phyloP scores from a whole-genome alignment of 1,140 invertebrate genomes.

The Aphis craccivora region DNA sequence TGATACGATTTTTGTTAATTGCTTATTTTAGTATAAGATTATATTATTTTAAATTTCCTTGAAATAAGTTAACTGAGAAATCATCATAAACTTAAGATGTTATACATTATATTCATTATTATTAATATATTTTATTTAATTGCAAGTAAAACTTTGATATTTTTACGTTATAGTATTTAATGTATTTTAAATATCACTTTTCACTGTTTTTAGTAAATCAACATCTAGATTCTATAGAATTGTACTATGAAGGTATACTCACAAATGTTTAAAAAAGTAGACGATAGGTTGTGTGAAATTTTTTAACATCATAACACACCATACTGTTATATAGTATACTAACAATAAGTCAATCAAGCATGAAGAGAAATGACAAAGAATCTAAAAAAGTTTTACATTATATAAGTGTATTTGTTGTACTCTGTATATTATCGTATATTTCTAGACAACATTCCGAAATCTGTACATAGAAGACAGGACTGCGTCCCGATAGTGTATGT shows the following conservation, averaged over 20 bases:
- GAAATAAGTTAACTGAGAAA: background rate
- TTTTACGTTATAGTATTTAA: too few relatives aligned
- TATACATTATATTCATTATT: too few relatives aligned
- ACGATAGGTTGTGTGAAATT: too few relatives aligned
- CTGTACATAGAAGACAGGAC: background rate
- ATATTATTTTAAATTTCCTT: background rate
- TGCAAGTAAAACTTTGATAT: too few relatives aligned
- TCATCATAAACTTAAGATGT: background rate
- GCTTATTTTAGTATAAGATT: background rate
- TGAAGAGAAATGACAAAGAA: background rate
- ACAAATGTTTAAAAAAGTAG: too few relatives aligned
- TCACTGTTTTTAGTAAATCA: too few relatives aligned
- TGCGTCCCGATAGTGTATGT: background rate
- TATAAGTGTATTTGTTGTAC: background rate
- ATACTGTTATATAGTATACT: background rate
- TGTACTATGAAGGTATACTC: too few relatives aligned
- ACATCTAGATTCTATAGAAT: too few relatives aligned
- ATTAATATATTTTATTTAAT: too few relatives aligned
- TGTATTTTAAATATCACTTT: too few relatives aligned
- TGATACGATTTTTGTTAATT: background rate
- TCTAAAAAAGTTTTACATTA: background rate
- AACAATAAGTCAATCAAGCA: background rate
- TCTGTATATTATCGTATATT: background rate
- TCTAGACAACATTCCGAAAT: background rate
- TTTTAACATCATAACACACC: background rate